Evolutionary conservation across 2,797 vertebrate genomes (phyloP), one percentile per base, ranked within the genome.

Genomic region (Centroberyx gerrardi): DNA sequence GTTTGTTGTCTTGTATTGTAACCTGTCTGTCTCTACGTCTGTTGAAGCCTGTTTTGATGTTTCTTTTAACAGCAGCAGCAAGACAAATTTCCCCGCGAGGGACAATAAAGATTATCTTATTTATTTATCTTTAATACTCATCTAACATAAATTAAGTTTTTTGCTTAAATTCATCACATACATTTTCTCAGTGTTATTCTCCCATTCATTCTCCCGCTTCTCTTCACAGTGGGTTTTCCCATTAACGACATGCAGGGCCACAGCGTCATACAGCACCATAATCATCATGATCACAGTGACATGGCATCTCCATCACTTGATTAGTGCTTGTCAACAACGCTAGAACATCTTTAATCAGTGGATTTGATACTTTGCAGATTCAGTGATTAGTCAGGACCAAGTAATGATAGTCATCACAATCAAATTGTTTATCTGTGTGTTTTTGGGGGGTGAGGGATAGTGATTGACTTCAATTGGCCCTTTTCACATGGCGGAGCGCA

Each of bases 321-420:
- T 65, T 49, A 55, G 51, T 6, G 40, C 55, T 42, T 8, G 14
- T 74, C 63, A 59, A 51, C 52, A 8, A 29, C 7, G 28, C 61
- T 0, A 9, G 13, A 44, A 62, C 60, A 8, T 48, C 14, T 49
- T 63, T n/a, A 74, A 49, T 74, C 70, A 62, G 15, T 62, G 5
- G 2, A 76, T 55, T 48, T 61, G 76, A 72, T 52, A n/a, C 61
- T 62, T 64, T 71, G 44, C 51, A 36, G 53, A 70, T 68, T 79
- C 1, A 27, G 54, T 46, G 52, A 74, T 72, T 8, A 60, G 27
- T 40, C 14, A 5, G n/a, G n/a, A 61, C 0, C 0, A 58, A 67
- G 8, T 52, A 52, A 52, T n/a, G 2, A 40, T 9, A 22, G 49
- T 22, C 49, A 7, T 52, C 17, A 52, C 18, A 22, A 22, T 52